Evolutionary conservation across 2,113 vertebrate genomes (phyloP).

Genomic region (Protomyctophum bolini): DNA sequence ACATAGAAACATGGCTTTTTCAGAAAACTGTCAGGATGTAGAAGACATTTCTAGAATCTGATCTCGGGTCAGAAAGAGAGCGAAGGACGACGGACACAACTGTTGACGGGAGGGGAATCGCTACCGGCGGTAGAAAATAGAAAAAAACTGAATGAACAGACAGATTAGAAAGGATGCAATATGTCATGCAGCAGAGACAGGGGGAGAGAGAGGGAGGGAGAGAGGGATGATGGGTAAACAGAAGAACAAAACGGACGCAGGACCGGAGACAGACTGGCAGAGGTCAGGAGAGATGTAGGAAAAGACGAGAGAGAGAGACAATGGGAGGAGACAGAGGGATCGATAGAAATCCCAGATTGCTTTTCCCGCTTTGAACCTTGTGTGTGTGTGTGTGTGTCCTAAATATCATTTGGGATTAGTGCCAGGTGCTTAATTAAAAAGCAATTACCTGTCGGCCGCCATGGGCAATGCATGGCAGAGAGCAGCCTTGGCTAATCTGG

Average conservation of each 20-base stretch:
- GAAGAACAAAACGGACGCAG: not conserved
- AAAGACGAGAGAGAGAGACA: not conserved
- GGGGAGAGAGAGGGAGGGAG: not conserved
- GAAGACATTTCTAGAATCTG: no score
- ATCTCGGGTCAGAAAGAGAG: slow-evolving; percentile 36
- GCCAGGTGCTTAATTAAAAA: slow-evolving; percentile 78
- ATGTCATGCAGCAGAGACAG: not conserved
- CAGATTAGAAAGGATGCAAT: not conserved
- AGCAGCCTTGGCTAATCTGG: slow-evolving; percentile 62
- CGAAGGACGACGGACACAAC: slow-evolving; percentile 6
- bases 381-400: slow-evolving; percentile 37
- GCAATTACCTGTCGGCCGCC: slow-evolving; percentile 74
- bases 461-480: slow-evolving; percentile 51
- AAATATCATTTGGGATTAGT: slow-evolving; percentile 78
- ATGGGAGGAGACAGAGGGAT: slow-evolving; percentile 6
- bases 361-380: slow-evolving; percentile 42
- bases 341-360: slow-evolving; percentile 25
- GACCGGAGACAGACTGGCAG: not conserved
- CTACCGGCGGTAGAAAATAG: slow-evolving; percentile 17
- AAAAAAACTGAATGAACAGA: not conserved
- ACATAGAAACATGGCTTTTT: no score
- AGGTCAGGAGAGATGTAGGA: not conserved
- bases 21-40: no score
- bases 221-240: not conserved
- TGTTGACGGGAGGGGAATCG: slow-evolving; percentile 19